Conservation (phyloP, 2,113 vertebrate species). For the Thymallus thymallus region DNA sequence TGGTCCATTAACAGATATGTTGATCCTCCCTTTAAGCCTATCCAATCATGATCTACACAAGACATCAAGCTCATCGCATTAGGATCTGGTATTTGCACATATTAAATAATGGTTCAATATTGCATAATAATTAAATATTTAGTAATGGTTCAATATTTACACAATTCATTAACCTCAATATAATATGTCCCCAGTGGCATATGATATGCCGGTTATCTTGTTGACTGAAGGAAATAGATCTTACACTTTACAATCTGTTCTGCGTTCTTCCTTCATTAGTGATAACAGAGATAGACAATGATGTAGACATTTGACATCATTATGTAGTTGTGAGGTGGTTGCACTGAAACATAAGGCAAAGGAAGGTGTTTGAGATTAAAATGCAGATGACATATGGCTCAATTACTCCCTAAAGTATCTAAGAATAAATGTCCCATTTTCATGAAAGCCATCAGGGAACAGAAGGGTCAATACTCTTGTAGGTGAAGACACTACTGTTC, state of each 20-base stretch:
- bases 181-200: neutral
- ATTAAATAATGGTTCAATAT: neutral
- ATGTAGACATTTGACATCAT: no score
- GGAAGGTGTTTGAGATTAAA: slow-evolving; percentile 41
- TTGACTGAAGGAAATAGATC: no score
- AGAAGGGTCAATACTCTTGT: slow-evolving; percentile 51
- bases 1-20: no score
- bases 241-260: neutral
- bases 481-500: neutral
- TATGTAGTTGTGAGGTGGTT: no score
- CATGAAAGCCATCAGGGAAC: slow-evolving; percentile 34
- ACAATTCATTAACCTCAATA: neutral
- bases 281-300: no score
- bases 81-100: no score
- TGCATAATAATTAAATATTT: neutral
- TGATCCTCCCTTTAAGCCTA: no score
- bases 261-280: no score
- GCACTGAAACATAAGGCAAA: neutral
- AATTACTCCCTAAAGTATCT: slow-evolving; percentile 48
- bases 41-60: no score
- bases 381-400: slow-evolving; percentile 50
- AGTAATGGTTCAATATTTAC: neutral
- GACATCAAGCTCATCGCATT: no score
- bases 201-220: no score
- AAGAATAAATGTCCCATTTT: slow-evolving; percentile 61